Evolutionary conservation across 2,797 vertebrate genomes (phyloP).

Genomic region (Pseudochaenichthys georgianus): DNA sequence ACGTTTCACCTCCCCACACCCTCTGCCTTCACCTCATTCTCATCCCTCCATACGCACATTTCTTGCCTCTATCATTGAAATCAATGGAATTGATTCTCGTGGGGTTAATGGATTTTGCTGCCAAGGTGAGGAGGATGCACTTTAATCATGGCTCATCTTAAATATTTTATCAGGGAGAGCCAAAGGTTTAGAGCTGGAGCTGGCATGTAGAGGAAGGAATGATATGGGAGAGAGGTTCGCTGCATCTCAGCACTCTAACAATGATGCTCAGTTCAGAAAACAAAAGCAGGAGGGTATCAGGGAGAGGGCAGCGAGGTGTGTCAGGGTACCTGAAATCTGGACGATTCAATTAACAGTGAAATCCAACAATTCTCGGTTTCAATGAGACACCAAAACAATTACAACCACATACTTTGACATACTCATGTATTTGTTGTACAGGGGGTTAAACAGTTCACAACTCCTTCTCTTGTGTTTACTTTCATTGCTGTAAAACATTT

Average conservation of each 20-base stretch:
- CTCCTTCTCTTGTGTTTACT: too few relatives aligned
- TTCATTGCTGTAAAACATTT: too few relatives aligned
- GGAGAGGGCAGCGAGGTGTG: not conserved
- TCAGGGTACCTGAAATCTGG: too few relatives aligned
- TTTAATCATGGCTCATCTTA: constrained; percentile 85
- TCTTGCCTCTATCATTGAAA: constrained; percentile 81
- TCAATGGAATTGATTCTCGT: constrained; percentile 82
- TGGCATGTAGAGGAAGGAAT: constrained; percentile 61
- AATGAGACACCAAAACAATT: too few relatives aligned
- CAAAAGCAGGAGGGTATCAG: constrained; percentile 28
- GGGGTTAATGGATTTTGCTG: constrained; percentile 83
- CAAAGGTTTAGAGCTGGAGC: constrained; percentile 75
- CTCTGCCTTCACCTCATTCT: constrained; percentile 66
- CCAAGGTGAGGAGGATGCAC: constrained; percentile 84
- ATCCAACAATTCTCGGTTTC: too few relatives aligned
- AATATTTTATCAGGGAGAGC: constrained; percentile 84
- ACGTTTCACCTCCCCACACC: constrained; percentile 59
- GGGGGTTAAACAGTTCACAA: too few relatives aligned
- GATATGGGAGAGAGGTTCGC: constrained; percentile 50
- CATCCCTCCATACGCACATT: constrained; percentile 62
- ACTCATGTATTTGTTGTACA: too few relatives aligned
- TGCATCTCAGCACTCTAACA: constrained; percentile 58
- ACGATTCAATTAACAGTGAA: too few relatives aligned
- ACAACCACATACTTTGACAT: too few relatives aligned
- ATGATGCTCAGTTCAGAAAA: constrained; percentile 42